Evolutionary conservation across 2,888 invertebrate species (phyloP), one percentile per base, ranked within the genome.

Genomic region (Panzeria rudis): DNA sequence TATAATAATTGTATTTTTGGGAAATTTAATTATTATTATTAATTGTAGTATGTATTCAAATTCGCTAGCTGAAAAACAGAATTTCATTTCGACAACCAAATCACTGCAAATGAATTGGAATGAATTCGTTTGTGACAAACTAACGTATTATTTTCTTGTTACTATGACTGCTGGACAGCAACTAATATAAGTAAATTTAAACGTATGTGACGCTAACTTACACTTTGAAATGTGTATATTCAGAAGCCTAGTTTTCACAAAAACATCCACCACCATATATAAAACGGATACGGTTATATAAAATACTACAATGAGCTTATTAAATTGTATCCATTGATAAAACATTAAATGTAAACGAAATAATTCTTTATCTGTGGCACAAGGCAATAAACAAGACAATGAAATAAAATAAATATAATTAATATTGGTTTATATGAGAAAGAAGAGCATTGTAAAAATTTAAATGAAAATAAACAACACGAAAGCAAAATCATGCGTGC

Each of bases 401-500:
- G 13, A 9, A 72, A 47, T 32, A 2, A 56, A 41, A 41, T 6
- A 52, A 25, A 75, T 9, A 64, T 32, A 61, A 47, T 73, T 47
- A 23, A 4, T 73, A 52, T 73, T 25, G 11, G 25, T 13, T 25
- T 13, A 20, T 54, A 32, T 8, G 25, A n/a, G 25, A 54, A 66
- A 13, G 25, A 54, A 66, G n/a, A 35, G 20, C 4, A 29, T 68
- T 13, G 25, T 29, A 17, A n/a, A 17, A 54, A 66, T 20, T 77
- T 15, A 32, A 23, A 59, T 69, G 25, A 50, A 54, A 25, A 11
- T 13, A 25, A 23, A 54, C 25, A 69, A 66, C 4, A 32, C 5
- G 25, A 78, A 25, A 23, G 5, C 4, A 15, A 59, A 61, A 56
- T 56, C 32, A 56, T 76, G 66, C 56, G 44, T 76, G 66, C 66